A percentile compares a stretch with the other conserved stretches of the same genome.
Evolutionary conservation across 1,140 invertebrate species (phyloP).

Genomic region (Caenorhabditis briggsae): DNA sequence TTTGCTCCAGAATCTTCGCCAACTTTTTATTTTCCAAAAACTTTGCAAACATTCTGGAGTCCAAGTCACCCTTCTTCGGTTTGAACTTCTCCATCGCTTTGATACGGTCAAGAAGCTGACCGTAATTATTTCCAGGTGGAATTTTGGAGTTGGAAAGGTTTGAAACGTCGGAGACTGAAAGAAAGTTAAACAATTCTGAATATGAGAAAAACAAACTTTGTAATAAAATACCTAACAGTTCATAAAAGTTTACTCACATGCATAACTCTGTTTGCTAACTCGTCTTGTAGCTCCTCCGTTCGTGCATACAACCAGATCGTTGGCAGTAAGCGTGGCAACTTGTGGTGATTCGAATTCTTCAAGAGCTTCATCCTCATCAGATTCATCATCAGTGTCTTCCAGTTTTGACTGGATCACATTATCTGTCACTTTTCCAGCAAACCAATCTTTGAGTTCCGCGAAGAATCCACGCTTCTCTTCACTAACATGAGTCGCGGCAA

Average conservation of each 20-base stretch:
- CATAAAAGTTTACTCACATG: conserved; percentile 1
- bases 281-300: conserved; percentile 22
- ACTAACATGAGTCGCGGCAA: conserved; percentile 68
- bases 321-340: conserved; percentile 30
- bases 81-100: conserved; percentile 58
- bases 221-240: too few species aligned
- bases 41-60: conserved; percentile 47
- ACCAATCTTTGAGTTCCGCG: conserved; percentile 70
- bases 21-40: conserved; percentile 52
- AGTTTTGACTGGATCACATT: conserved; percentile 62
- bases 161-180: conserved; percentile 13
- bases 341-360: conserved; percentile 38
- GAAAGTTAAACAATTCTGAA: too few species aligned
- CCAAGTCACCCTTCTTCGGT: conserved; percentile 48
- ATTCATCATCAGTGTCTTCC: conserved; percentile 62
- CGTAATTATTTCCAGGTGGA: conserved; percentile 18
- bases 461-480: conserved; percentile 62
- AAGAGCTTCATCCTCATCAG: background rate
- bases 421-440: conserved; percentile 67
- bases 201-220: too few species aligned
- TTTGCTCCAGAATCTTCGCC: conserved; percentile 40
- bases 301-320: conserved; percentile 16
- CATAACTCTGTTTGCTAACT: conserved; percentile 51
- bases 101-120: conserved; percentile 26
- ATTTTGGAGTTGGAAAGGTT: conserved; percentile 28